A percentile compares a stretch with the other conserved stretches of the same genome.
Evolutionary conservation across 2,797 vertebrate species (phyloP).

Genomic region (Sphenopsis melanotis): DNA sequence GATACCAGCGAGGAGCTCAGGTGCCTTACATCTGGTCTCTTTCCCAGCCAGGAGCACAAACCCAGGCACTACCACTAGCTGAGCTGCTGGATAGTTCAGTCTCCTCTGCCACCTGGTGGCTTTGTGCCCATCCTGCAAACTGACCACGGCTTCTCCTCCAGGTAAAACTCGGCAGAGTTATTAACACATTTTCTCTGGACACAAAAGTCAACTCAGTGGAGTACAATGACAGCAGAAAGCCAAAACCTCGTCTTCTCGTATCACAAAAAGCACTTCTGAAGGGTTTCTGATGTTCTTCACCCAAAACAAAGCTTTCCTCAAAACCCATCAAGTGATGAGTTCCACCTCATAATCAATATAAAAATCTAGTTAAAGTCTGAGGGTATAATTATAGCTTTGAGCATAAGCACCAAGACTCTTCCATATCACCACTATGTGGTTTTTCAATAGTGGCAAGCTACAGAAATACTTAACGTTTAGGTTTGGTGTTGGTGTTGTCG

Average conservation of each 20-base stretch:
- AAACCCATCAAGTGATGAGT: not conserved
- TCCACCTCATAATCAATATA: not conserved
- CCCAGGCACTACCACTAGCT: not conserved
- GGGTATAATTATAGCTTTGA: not conserved
- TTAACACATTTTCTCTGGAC: rapidly evolving
- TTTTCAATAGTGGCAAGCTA: not conserved
- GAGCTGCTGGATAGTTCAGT: not conserved
- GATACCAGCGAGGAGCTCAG: not conserved
- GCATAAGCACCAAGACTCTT: not conserved
- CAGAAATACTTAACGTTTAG: not conserved
- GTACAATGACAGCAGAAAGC: not conserved
- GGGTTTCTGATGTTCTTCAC: not conserved
- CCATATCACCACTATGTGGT: not conserved
- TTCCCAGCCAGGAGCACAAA: not conserved
- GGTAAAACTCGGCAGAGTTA: not conserved
- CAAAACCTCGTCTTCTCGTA: rapidly evolving
- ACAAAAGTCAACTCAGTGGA: not conserved
- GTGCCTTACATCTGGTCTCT: too few species aligned
- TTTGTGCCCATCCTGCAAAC: not conserved
- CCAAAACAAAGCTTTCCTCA: not conserved
- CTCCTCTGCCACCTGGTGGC: constrained; percentile 28
- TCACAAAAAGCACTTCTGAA: not conserved
- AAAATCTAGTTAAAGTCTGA: not conserved
- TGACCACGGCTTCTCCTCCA: not conserved
- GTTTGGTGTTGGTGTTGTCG: not conserved